Evolutionary conservation across 2,113 vertebrate species (phyloP).

Genomic region (Ceuthmochares aereus): DNA sequence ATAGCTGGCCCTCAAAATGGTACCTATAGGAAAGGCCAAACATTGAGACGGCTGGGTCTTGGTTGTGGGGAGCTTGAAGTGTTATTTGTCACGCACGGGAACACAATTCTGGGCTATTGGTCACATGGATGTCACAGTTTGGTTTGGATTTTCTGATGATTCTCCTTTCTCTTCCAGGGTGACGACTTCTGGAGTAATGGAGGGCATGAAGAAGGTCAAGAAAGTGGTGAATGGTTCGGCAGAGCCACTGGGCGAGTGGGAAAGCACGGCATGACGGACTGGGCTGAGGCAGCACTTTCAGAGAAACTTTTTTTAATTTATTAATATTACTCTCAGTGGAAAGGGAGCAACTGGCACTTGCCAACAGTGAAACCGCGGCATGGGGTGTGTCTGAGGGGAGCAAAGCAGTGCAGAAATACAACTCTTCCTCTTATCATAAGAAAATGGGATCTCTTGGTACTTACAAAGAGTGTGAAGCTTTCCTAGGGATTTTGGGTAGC

Average conservation of each 20-base stretch:
- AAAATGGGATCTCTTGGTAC: slow-evolving; percentile 36
- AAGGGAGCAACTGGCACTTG: slow-evolving; percentile 32
- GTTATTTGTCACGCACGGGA: neutral
- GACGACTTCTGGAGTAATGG: slow-evolving; percentile 79
- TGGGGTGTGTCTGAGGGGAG: slow-evolving; percentile 8
- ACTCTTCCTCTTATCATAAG: slow-evolving; percentile 7
- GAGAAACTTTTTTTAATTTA: slow-evolving; percentile 65
- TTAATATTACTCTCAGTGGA: slow-evolving; percentile 43
- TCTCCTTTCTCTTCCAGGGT: slow-evolving; percentile 62
- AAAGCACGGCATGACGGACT: slow-evolving; percentile 61
- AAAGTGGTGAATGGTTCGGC: slow-evolving; percentile 77
- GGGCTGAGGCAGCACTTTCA: slow-evolving; percentile 40
- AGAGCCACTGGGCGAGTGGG: slow-evolving; percentile 73
- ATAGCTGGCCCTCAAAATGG: neutral
- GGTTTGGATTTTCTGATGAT: neutral
- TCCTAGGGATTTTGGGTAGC: slow-evolving; percentile 45
- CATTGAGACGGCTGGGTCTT: neutral
- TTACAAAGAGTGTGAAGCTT: slow-evolving; percentile 18
- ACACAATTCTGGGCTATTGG: neutral
- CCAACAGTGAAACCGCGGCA: slow-evolving; percentile 33
- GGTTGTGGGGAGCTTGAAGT: neutral
- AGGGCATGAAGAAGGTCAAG: slow-evolving; percentile 83
- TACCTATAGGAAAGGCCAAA: neutral
- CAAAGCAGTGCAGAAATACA: slow-evolving; percentile 28
- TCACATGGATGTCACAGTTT: neutral